Conservation (phyloP, 53 echinoderm and acorn worm genomes). For the Astropecten irregularis region DNA sequence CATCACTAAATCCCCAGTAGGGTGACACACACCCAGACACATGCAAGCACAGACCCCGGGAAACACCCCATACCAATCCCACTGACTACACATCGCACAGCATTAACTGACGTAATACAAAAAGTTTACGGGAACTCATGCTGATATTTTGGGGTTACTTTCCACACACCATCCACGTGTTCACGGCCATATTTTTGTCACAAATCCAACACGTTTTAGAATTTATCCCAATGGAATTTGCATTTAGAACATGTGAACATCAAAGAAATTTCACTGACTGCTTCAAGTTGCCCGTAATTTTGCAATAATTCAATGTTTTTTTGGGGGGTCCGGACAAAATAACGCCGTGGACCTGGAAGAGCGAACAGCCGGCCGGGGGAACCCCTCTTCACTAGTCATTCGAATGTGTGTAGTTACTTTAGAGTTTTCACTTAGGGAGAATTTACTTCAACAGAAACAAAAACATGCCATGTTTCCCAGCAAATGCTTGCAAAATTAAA, state of each 20-base stretch:
- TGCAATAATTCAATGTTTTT: neutral
- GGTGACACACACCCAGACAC: slow-evolving; percentile 25
- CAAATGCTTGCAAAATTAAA: neutral
- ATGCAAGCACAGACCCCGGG: slow-evolving; percentile 28
- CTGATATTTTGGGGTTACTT: slow-evolving; percentile 26
- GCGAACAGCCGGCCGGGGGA: slow-evolving; percentile 49
- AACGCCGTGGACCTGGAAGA: neutral
- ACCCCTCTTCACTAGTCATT: slow-evolving; percentile 53
- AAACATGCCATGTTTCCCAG: slow-evolving; percentile 15
- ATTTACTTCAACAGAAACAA: slow-evolving; percentile 28
- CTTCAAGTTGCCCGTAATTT: neutral
- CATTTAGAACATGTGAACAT: neutral
- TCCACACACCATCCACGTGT: slow-evolving; percentile 44
- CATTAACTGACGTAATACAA: slow-evolving; percentile 58
- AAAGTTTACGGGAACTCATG: slow-evolving; percentile 53
- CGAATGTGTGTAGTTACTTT: slow-evolving; percentile 58
- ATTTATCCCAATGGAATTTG: neutral
- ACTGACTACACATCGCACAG: neutral
- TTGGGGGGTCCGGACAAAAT: neutral
- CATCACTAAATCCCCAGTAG: too few species aligned
- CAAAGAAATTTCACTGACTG: too few species aligned
- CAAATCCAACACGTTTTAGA: neutral
- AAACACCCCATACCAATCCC: slow-evolving; percentile 36
- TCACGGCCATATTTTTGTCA: neutral
- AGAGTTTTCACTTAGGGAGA: slow-evolving; percentile 49